phyloP scores from a whole-genome alignment of 2,113 vertebrate genomes.

The Planiliza haematocheilus region DNA sequence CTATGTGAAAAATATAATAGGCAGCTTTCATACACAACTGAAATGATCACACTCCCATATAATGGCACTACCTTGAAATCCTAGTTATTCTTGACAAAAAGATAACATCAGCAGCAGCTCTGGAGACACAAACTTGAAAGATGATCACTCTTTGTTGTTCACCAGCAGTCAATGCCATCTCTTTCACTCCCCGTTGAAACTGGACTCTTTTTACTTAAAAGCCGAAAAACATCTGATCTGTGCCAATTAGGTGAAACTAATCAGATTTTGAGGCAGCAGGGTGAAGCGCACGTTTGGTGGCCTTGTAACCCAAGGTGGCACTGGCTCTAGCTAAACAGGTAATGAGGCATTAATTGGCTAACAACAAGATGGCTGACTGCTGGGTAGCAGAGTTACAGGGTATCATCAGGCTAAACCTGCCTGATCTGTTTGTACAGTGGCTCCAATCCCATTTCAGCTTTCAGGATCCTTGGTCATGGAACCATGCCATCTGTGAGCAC shows the following conservation, averaged over 20 bases:
- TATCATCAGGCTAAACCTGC: slow-evolving; percentile 69
- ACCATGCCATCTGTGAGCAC: slow-evolving; percentile 37
- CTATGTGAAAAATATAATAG: neutral
- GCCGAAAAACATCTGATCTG: slow-evolving; percentile 31
- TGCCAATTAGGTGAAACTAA: slow-evolving; percentile 46
- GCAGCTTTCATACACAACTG: neutral
- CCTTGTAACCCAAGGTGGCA: slow-evolving; percentile 61
- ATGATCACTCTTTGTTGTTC: slow-evolving; percentile 25
- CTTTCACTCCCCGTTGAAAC: slow-evolving; percentile 18
- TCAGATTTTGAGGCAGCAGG: slow-evolving; percentile 38
- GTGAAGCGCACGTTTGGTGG: slow-evolving; percentile 54
- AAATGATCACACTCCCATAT: neutral
- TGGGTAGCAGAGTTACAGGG: slow-evolving; percentile 52
- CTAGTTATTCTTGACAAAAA: neutral
- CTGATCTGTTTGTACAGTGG: slow-evolving; percentile 68
- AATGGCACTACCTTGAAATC: neutral
- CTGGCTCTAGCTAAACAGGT: slow-evolving; percentile 54
- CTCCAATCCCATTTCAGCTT: slow-evolving; percentile 67
- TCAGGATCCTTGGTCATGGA: slow-evolving; percentile 38
- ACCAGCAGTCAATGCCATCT: neutral
- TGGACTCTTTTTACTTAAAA: slow-evolving; percentile 7
- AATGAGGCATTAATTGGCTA: slow-evolving; percentile 67
- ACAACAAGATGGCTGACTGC: slow-evolving; percentile 52
- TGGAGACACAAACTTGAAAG: slow-evolving; percentile 18
- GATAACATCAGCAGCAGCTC: neutral